Conservation (phyloP, 2,797 vertebrate genomes). For the Acanthopagrus latus region DNA sequence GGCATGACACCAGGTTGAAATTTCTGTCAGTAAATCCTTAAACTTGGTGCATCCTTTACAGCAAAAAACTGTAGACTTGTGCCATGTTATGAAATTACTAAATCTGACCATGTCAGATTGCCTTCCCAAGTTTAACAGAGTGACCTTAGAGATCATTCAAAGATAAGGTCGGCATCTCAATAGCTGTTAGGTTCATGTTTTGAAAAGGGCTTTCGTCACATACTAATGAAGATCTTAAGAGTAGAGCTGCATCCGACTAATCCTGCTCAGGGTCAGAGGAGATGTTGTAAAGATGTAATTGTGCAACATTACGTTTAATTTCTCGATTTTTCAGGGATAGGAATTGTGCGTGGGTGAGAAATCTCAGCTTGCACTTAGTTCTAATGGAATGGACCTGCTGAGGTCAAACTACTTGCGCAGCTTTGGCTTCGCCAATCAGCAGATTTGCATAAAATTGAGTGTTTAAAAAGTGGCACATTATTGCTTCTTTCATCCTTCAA, state of each 20-base stretch:
- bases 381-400: slow-evolving; percentile 36
- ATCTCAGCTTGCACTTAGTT: slow-evolving; percentile 23
- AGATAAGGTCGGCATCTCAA: background rate
- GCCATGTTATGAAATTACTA: too few species aligned
- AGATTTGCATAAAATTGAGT: slow-evolving; percentile 45
- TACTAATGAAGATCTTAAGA: background rate
- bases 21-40: too few species aligned
- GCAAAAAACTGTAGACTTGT: too few species aligned
- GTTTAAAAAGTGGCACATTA: slow-evolving; percentile 24
- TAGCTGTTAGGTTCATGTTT: background rate
- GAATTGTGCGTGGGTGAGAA: slow-evolving; percentile 10
- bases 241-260: background rate
- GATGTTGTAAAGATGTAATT: slow-evolving; percentile 32
- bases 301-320: slow-evolving; percentile 26
- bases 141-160: background rate
- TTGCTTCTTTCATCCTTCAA: slow-evolving; percentile 14
- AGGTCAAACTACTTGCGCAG: slow-evolving; percentile 38
- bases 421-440: slow-evolving; percentile 24
- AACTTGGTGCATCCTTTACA: too few species aligned
- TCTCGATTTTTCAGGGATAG: slow-evolving; percentile 15
- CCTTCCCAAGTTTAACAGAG: slow-evolving; percentile 2
- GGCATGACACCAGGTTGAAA: too few species aligned
- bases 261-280: slow-evolving; percentile 7
- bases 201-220: slow-evolving; percentile 10
- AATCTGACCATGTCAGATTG: background rate